phyloP scores from a whole-genome alignment of 2,888 invertebrate species.

The Ichneumoninae sp. region DNA sequence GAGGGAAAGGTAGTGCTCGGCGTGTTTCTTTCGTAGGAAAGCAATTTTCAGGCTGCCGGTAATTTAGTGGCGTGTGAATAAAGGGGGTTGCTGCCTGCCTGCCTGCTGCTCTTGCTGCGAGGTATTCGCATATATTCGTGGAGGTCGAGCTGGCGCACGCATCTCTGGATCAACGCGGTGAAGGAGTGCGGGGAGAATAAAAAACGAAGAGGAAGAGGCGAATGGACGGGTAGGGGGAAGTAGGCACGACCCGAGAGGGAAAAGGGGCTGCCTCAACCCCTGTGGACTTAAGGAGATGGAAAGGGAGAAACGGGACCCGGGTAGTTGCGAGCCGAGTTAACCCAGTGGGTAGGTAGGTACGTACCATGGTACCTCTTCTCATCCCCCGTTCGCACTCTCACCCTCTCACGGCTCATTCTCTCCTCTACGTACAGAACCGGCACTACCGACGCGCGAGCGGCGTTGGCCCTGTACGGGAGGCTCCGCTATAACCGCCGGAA shows the following conservation, averaged over 20 bases:
- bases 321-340: slow-evolving; percentile 59
- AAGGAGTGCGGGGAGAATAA: slow-evolving; percentile 31
- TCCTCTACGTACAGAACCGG: slow-evolving; percentile 41
- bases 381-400: slow-evolving; percentile 20
- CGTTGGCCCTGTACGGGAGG: slow-evolving; percentile 60
- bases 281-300: slow-evolving; percentile 41
- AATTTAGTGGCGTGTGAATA: slow-evolving; percentile 76
- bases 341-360: slow-evolving; percentile 56
- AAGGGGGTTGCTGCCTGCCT: slow-evolving; percentile 60
- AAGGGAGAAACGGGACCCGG: slow-evolving; percentile 59
- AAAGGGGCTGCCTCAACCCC: slow-evolving; percentile 48
- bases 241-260: slow-evolving; percentile 35
- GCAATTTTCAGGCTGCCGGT: slow-evolving; percentile 76
- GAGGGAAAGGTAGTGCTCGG: slow-evolving; percentile 34
- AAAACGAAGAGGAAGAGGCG: neutral
- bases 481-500: slow-evolving; percentile 65
- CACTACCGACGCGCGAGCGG: slow-evolving; percentile 36
- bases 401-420: slow-evolving; percentile 29
- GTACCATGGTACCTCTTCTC: slow-evolving; percentile 51
- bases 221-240: neutral
- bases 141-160: slow-evolving; percentile 68
- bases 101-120: slow-evolving; percentile 29
- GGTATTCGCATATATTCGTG: slow-evolving; percentile 58
- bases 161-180: slow-evolving; percentile 72
- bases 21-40: slow-evolving; percentile 76